Evolutionary conservation across 2,888 invertebrate species (phyloP), one percentile per base, ranked within the genome.

Genomic region (Lepeophtheirus nordmannii): DNA sequence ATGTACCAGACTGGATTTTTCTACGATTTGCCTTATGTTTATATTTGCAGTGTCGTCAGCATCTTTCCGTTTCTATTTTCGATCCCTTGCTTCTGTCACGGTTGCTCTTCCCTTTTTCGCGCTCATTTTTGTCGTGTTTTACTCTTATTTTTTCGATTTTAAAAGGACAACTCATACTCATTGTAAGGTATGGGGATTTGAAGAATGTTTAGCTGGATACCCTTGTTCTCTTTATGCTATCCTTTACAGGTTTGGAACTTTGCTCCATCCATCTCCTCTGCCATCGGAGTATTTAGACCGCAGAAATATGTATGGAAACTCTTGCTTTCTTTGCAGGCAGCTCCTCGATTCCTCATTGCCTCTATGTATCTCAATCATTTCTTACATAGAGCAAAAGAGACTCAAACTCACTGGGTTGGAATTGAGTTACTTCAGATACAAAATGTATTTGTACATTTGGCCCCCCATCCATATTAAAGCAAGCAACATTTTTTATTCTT

Each of bases 201-300:
- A n/a, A n/a, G n/a, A n/a, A n/a, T n/a, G n/a, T n/a, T n/a, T n/a
- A n/a, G n/a, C n/a, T n/a, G n/a, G n/a, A n/a, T n/a, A n/a, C n/a
- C n/a, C n/a, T n/a, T n/a, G n/a, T n/a, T n/a, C n/a, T n/a, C n/a
- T n/a, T n/a, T n/a, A n/a, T n/a, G n/a, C n/a, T n/a, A n/a, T 23
- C 68, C 67, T 20, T 70, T 74, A 60, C 80, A 88, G 79, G 91
- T 92, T 56, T 82, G 83, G 71, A 93, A 92, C 76, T 82, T 88
- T 73, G 81, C 96, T 70, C 94, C 94, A 40, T 94, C 94, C n/a
- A 86, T 96, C 74, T 94, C 93, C 53, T 89, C 94, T 10, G 89
- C 93, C n/a, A 92, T 94, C 74, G 93, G 94, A 57, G 87, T 85
- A 73, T 92, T 87, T 76, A 83, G 85, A 68, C 90, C 93, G 0